Evolutionary conservation across 1,140 invertebrate genomes (phyloP).

Genomic region (Apis mellifera): DNA sequence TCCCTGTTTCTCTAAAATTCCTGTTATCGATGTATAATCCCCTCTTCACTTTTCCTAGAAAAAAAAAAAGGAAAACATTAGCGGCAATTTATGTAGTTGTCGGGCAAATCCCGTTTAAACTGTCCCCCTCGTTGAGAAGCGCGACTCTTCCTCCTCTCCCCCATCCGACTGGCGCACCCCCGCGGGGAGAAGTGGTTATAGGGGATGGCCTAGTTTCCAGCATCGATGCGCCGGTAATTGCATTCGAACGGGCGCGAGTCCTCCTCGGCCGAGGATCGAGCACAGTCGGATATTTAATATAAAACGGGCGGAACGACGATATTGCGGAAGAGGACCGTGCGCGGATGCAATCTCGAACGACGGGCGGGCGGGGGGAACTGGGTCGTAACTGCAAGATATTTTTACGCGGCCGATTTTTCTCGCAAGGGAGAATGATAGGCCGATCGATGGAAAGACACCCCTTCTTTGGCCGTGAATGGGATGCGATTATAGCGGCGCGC

Average conservation of each 20-base stretch:
- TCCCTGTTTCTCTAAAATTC: too few species aligned
- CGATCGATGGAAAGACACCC: neutral
- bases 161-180: neutral
- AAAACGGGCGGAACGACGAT: constrained; percentile 46
- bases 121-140: neutral
- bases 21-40: too few species aligned
- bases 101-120: neutral
- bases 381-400: constrained; percentile 19
- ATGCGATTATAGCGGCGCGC: neutral
- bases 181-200: constrained; percentile 22
- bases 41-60: too few species aligned
- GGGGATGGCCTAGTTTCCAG: constrained; percentile 57
- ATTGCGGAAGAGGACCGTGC: constrained; percentile 11
- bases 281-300: constrained; percentile 50
- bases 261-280: constrained; percentile 35
- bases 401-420: constrained; percentile 10
- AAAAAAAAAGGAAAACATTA: too few species aligned
- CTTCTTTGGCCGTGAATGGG: neutral
- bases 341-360: constrained; percentile 33
- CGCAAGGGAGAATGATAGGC: neutral
- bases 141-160: neutral
- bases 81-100: too few species aligned
- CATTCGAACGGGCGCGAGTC: constrained; percentile 44
- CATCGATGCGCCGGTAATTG: constrained; percentile 58
- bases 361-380: neutral